Conservation (phyloP, 92 coral and sea anemone genomes). For the Porites divaricata region DNA sequence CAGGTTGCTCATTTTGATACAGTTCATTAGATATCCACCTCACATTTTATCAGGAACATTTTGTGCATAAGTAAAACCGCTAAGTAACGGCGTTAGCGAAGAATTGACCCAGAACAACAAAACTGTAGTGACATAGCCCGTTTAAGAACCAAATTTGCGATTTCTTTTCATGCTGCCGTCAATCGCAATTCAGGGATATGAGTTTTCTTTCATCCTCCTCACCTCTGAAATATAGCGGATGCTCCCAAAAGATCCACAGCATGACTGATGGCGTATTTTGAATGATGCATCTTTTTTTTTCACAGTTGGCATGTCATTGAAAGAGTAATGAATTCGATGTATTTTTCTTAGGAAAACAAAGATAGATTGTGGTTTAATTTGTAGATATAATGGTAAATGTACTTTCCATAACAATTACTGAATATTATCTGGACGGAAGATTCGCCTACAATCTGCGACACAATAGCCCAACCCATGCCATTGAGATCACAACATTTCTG, state of each 20-base stretch:
- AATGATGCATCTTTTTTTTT: too few species aligned
- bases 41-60: too few species aligned
- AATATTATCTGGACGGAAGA: not conserved
- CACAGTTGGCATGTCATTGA: too few species aligned
- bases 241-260: not conserved
- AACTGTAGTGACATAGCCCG: too few species aligned
- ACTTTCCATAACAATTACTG: too few species aligned
- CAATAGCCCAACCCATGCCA: conserved; percentile 14
- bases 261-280: too few species aligned
- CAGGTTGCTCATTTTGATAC: too few species aligned
- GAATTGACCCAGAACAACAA: too few species aligned
- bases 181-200: conserved; percentile 12
- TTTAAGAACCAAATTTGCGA: conserved; percentile 6
- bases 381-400: too few species aligned
- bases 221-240: conserved; percentile 19
- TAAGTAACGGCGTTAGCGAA: too few species aligned
- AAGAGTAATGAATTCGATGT: not conserved
- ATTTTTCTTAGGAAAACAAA: conserved; percentile 22
- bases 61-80: too few species aligned
- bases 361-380: conserved; percentile 7
- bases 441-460: conserved; percentile 25
- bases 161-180: conserved; percentile 12
- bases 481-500: conserved; percentile 10
- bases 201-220: conserved; percentile 19
- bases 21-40: too few species aligned